A percentile compares a stretch with the other conserved stretches of the same genome.
Evolutionary conservation across 2,888 invertebrate genomes (phyloP).

Genomic region (Andrena chrysosceles): DNA sequence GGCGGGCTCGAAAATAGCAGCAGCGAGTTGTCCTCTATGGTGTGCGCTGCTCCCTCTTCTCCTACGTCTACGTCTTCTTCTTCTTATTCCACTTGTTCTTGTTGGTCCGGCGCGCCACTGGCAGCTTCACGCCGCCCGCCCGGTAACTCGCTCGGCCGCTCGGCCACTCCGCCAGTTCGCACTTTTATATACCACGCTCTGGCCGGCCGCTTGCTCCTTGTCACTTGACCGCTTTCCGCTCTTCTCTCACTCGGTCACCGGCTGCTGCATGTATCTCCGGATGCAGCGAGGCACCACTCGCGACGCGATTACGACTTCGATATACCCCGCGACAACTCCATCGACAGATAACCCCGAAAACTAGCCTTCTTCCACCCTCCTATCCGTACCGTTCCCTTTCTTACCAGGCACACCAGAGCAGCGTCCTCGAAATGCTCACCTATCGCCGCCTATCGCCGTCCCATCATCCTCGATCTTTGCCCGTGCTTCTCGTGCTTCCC

Average conservation of each 20-base stretch:
- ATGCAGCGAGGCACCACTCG: constrained; percentile 55
- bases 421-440: neutral
- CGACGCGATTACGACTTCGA: constrained; percentile 52
- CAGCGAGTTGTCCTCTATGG: constrained; percentile 63
- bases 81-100: constrained; percentile 40
- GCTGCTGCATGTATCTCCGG: constrained; percentile 55
- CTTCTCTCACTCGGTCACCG: constrained; percentile 66
- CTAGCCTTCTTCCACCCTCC: constrained; percentile 25
- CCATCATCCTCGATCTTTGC: neutral
- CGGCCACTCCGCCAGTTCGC: constrained; percentile 38
- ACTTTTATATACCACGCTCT: constrained; percentile 52
- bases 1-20: constrained; percentile 73
- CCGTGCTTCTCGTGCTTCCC: no score
- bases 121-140: constrained; percentile 47
- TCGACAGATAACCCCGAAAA: constrained; percentile 57
- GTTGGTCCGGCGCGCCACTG: constrained; percentile 47
- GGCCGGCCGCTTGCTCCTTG: constrained; percentile 29
- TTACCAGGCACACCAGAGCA: no score
- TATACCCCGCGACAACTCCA: constrained; percentile 47
- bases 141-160: constrained; percentile 34
- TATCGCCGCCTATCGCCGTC: neutral
- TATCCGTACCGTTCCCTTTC: no score
- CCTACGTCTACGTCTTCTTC: constrained; percentile 2
- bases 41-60: constrained; percentile 27
- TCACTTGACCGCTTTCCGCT: constrained; percentile 54